phyloP scores from a whole-genome alignment of 2,113 vertebrate species.

The Callospermophilus lateralis region DNA sequence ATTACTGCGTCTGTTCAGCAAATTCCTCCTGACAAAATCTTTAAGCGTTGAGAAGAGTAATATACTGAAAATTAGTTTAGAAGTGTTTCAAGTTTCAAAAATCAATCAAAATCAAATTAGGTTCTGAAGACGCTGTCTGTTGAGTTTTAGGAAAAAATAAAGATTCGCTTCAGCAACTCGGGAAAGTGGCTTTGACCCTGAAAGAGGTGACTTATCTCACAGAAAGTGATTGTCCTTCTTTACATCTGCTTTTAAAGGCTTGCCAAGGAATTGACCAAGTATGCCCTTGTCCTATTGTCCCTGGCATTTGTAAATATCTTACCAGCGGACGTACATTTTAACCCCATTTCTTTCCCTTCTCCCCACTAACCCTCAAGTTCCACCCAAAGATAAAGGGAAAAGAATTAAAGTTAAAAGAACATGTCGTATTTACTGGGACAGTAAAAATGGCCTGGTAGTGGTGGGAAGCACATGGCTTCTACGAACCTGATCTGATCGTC shows the following conservation, averaged over 20 bases:
- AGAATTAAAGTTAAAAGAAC: background rate
- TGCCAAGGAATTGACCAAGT: conserved; percentile 14
- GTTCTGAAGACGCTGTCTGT: conserved; percentile 88
- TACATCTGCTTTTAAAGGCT: background rate
- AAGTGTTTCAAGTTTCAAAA: conserved; percentile 92
- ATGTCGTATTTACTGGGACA: background rate
- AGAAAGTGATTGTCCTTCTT: conserved; percentile 51
- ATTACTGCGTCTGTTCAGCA: conserved; percentile 91
- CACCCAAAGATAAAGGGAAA: background rate
- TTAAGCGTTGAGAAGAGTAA: conserved; percentile 91
- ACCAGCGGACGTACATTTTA: conserved; percentile 61
- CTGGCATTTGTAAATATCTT: conserved; percentile 13
- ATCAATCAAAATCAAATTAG: conserved; percentile 93
- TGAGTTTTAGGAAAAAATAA: conserved; percentile 89
- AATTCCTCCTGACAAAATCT: conserved; percentile 92
- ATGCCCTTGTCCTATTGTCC: background rate
- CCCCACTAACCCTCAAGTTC: background rate
- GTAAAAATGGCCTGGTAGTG: background rate
- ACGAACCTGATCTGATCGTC: background rate
- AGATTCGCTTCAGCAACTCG: conserved; percentile 84
- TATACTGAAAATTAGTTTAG: conserved; percentile 92
- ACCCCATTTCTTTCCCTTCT: background rate
- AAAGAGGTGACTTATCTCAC: conserved; percentile 58
- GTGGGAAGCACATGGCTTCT: background rate
- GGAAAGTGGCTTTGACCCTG: conserved; percentile 73